These are phyloP conservation scores for Aramus guarauna DNA, from an alignment of 2,113 vertebrate species.

Conservation along the genomic window DNA sequence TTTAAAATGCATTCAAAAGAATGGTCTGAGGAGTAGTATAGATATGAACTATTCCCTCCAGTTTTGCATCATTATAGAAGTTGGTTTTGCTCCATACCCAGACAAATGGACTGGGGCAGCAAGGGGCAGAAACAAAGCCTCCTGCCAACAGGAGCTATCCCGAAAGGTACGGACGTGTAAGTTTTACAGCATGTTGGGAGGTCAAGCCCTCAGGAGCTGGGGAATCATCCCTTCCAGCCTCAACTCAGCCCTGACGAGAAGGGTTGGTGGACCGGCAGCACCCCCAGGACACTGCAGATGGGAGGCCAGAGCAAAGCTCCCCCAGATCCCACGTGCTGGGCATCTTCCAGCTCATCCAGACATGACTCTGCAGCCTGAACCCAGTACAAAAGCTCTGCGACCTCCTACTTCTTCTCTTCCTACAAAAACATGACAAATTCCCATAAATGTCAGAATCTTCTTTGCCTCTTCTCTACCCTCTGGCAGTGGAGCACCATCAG, in stretches of 20 bases:
- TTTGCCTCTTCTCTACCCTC: not conserved
- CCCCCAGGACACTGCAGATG: rapidly evolving
- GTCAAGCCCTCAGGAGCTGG: not conserved
- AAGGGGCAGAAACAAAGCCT: not conserved
- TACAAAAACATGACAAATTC: rapidly evolving
- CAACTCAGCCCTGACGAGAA: rapidly evolving
- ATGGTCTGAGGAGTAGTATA: not conserved
- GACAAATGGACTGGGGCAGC: not conserved
- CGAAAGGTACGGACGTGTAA: not conserved
- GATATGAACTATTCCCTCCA: not conserved
- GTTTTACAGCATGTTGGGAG: not conserved
- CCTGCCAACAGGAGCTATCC: not conserved
- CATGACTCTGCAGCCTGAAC: not conserved
- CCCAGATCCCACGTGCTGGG: rapidly evolving
- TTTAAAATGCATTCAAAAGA: not conserved
- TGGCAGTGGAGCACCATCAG: not conserved
- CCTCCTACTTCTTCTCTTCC: not conserved
- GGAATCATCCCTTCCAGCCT: not conserved
- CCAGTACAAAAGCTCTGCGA: not conserved
- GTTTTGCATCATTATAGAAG: not conserved
- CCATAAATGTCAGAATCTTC: rapidly evolving
- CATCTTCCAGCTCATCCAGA: not conserved
- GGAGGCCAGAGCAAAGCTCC: not conserved
- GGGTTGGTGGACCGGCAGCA: rapidly evolving
- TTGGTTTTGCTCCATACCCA: not conserved